These are phyloP conservation scores for Xanthostigma xanthostigma DNA, from an alignment of 2,888 invertebrate genomes.

Conservation along the genomic window DNA sequence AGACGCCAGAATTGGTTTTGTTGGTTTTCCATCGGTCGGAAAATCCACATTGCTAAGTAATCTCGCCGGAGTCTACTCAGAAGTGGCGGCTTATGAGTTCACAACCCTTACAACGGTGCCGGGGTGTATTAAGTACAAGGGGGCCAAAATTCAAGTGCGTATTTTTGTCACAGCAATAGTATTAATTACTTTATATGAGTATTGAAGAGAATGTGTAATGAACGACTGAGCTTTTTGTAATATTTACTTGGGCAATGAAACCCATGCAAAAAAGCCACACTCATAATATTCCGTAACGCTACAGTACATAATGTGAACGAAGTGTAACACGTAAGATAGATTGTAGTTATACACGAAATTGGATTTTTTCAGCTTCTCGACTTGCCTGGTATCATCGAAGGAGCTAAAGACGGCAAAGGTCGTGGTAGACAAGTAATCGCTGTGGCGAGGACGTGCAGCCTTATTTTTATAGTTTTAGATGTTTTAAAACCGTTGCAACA, in stretches of 20 bases:
- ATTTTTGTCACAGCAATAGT: too few relatives aligned
- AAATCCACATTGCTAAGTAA: constrained; percentile 95
- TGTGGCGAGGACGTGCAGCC: constrained; percentile 93
- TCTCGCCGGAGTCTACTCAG: constrained; percentile 98
- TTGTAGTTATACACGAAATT: not conserved
- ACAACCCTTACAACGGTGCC: constrained; percentile 99
- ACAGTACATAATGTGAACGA: too few relatives aligned
- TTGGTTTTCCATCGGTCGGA: constrained; percentile 97
- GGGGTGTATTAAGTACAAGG: constrained; percentile 97
- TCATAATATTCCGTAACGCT: too few relatives aligned
- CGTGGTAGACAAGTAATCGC: constrained; percentile 97
- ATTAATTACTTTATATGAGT: too few relatives aligned
- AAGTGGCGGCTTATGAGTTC: constrained; percentile 99
- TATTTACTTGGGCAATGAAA: too few relatives aligned
- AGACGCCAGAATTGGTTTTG: constrained; percentile 97
- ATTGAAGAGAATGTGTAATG: too few relatives aligned
- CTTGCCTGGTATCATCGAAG: constrained; percentile 99
- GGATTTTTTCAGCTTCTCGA: constrained; percentile 61
- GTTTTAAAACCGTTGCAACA: constrained; percentile 95
- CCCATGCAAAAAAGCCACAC: too few relatives aligned
- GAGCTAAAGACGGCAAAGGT: constrained; percentile 99
- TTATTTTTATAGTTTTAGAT: constrained; percentile 95
- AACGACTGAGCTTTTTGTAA: too few relatives aligned
- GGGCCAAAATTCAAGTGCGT: constrained; percentile 89
- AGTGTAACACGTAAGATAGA: not conserved